Base-by-base conservation (phyloP, 2,797 vertebrate species). In the Girardinus metallicus region DNA sequence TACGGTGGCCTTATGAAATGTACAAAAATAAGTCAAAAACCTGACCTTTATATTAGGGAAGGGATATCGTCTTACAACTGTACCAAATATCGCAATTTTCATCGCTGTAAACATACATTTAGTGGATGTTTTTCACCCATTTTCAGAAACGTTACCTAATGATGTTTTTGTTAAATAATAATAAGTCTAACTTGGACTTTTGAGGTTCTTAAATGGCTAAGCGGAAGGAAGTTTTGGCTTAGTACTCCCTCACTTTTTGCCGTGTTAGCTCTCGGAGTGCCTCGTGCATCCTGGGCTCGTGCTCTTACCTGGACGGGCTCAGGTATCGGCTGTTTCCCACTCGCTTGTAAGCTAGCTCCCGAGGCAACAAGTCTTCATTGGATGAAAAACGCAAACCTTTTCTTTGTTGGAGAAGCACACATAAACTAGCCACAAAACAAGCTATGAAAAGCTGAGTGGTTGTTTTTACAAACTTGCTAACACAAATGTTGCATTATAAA, bases 341-440 rank as follows among this genome's bases (percentile, higher is more conserved):
- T 64, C 16, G 60, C 62, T 7, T 7, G 49, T 70, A 15, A 41
- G 5, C 36, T 0, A 11, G 34, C 36, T 21, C 36, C 2, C 18
- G 21, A 39, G 16, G 13, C 3, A 0, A 5, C 16, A 36, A 31
- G 34, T 15, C 29, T 18, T 31, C 15, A 34, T 60, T 16, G 29
- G 29, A 60, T 13, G 12, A 31, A 60, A 60, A 16, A 18, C 15
- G 12, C 29, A 16, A 6, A 62, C 7, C 4, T 36, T 57, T 57
- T 57, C n/a, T 57, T 62, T 60, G 60, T 64, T 64, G 62, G 62
- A 36, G 62, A 64, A 18, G 36, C 34, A 36, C 60, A 64, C 62
- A 64, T 34, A 36, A 41, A 68, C 36, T 5, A 41, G 9, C 34
- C 64, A 68, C 36, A 11, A 26, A 68, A 68, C 21, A 43, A 21